These are phyloP conservation scores for Thumatha senex DNA, from an alignment of 2,888 invertebrate genomes.

Conservation along the genomic window DNA sequence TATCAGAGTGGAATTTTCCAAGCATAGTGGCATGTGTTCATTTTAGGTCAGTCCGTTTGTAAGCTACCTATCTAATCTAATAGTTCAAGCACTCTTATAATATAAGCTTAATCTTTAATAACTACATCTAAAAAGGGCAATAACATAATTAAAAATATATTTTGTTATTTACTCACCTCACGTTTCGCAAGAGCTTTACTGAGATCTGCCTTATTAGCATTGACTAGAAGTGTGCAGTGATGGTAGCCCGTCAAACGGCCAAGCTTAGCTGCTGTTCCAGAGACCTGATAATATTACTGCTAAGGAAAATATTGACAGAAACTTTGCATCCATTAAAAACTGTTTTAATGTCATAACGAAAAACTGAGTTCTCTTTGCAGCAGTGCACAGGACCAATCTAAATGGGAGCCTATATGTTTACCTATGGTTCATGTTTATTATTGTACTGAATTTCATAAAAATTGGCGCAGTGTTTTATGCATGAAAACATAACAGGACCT, in stretches of 20 bases:
- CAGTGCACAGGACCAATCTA: no score
- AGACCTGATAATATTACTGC: constrained; percentile 85
- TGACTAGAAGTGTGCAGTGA: constrained; percentile 97
- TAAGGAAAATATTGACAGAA: constrained; percentile 40
- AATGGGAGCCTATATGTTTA: no score
- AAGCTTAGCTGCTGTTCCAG: constrained; percentile 97
- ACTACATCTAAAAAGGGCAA: not conserved
- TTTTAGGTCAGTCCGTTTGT: not conserved
- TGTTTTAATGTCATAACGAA: no score
- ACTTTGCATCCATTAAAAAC: not conserved
- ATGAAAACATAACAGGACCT: no score
- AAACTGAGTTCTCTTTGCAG: no score
- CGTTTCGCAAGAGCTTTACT: constrained; percentile 88
- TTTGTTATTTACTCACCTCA: constrained; percentile 83
- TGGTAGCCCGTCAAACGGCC: constrained; percentile 96
- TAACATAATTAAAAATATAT: not conserved
- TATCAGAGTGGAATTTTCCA: constrained; percentile 4
- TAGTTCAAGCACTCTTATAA: not conserved
- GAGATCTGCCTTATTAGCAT: constrained; percentile 90
- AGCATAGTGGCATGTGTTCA: not conserved
- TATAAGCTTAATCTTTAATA: not conserved
- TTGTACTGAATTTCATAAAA: no score
- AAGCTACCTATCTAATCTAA: not conserved
- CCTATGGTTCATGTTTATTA: no score
- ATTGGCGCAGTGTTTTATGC: no score